Base-by-base conservation (phyloP, 2,113 vertebrate species). In the Python bivittatus region DNA sequence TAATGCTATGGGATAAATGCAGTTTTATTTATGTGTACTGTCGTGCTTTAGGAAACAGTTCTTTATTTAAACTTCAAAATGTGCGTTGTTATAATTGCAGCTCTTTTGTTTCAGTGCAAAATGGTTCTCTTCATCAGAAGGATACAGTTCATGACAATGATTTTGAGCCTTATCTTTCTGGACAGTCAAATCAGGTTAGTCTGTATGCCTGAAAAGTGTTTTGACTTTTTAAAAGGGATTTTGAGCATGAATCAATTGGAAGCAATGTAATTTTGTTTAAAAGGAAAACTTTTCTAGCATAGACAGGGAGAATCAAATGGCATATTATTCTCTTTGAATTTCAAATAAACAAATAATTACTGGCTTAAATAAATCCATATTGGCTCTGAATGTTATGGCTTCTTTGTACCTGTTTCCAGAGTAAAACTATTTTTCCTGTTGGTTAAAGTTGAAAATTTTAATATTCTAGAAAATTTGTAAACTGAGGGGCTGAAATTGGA, bases 81-180 rank as follows among this genome's bases (percentile, higher is more conserved):
- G 44, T 84, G 33, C 15, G 6, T 1, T 89, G 3, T 92, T 93
- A 0, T 95, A 94, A 96, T 93, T 95, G 86, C 57, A 94, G 95
- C 58, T 94, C 94, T 54, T 97, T 97, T 94, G 13, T 98, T 98
- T 64, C 95, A 99, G 99, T 99, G 95, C 99, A 99, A 98, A 99
- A 99, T 98, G 98, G 99, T 98, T 99, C 99, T 0, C 97, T 99
- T 96, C 99, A 99, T 97, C 99, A 98, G 97, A 99, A 99, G 97
- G 99, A 99, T 94, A 97, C 98, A 93, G 98, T 98, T 94, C 99
- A 99, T 12, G 99, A 99, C 97, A 98, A 97, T 96, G 99, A 99
- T 97, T 99, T 99, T 97, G 99, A 99, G 96, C 98, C 98, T 97
- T 99, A 99, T 97, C 98, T 99, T 97, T 98, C 98, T 42, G 97